Evolutionary conservation across 2,888 invertebrate genomes (phyloP).

Genomic region (Dorcus hopei): DNA sequence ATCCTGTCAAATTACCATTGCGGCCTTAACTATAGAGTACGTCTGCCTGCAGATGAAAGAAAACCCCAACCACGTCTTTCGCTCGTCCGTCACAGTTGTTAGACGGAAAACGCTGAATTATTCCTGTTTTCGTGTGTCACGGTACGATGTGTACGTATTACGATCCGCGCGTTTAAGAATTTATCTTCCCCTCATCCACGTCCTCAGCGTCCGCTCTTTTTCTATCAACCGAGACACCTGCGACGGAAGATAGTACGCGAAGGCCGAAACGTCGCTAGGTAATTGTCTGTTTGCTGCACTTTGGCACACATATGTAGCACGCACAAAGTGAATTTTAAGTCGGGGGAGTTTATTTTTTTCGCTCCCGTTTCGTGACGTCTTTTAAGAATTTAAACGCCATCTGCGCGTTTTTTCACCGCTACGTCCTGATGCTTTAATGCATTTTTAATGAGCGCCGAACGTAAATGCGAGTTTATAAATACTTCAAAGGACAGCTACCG

Average conservation of each 20-base stretch:
- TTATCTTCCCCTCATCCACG: constrained; percentile 3
- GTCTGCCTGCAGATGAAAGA: constrained; percentile 29
- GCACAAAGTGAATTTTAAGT: constrained; percentile 24
- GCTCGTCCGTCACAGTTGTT: constrained; percentile 28
- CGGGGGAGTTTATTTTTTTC: constrained; percentile 5
- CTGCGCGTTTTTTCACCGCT: too few relatives aligned
- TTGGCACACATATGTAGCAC: constrained; percentile 11
- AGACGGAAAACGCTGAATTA: constrained; percentile 30
- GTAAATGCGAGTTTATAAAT: too few relatives aligned
- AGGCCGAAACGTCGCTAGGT: constrained; percentile 10
- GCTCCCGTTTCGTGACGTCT: not conserved
- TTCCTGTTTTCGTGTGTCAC: constrained; percentile 28
- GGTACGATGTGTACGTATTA: constrained; percentile 20
- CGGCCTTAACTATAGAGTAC: constrained; percentile 31
- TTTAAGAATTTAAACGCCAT: not conserved
- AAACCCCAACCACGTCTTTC: constrained; percentile 27
- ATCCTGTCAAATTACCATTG: constrained; percentile 46
- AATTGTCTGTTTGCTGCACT: constrained; percentile 24
- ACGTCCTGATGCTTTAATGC: too few relatives aligned
- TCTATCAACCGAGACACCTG: not conserved
- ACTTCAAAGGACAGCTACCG: too few relatives aligned
- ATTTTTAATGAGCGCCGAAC: too few relatives aligned
- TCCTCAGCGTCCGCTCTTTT: constrained; percentile 8
- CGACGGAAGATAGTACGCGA: constrained; percentile 7
- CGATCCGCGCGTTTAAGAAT: constrained; percentile 20